phyloP scores from a whole-genome alignment of 2,888 invertebrate species.

The Andricus quercusramuli region DNA sequence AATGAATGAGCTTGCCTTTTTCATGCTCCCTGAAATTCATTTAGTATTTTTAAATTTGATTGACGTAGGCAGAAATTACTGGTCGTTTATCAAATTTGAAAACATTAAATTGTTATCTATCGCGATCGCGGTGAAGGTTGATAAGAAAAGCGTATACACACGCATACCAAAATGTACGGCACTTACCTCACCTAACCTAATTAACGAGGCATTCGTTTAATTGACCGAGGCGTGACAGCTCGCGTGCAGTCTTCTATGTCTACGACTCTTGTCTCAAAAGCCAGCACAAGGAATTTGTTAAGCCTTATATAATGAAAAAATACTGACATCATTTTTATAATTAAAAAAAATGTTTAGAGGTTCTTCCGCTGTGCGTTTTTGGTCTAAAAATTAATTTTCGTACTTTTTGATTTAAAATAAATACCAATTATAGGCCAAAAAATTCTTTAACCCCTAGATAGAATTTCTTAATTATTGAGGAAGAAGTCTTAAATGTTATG shows the following conservation, averaged over 20 bases:
- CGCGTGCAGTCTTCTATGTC: slow-evolving; percentile 40
- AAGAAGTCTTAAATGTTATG: too few species aligned
- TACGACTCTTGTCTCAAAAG: slow-evolving; percentile 19
- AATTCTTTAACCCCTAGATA: too few species aligned
- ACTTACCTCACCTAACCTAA: slow-evolving; percentile 44
- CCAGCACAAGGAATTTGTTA: neutral
- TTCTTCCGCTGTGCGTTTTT: too few species aligned
- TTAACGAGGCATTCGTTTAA: slow-evolving; percentile 48
- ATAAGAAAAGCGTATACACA: slow-evolving; percentile 9
- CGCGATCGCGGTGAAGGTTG: slow-evolving; percentile 33
- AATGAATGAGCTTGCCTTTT: neutral
- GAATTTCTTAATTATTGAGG: too few species aligned
- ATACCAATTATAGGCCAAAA: too few species aligned
- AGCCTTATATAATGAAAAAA: neutral
- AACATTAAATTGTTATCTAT: slow-evolving; percentile 27
- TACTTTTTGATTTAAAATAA: too few species aligned
- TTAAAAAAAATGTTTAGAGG: too few species aligned
- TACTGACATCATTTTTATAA: too few species aligned
- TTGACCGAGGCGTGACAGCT: slow-evolving; percentile 46
- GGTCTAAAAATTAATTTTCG: too few species aligned
- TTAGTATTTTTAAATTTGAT: neutral
- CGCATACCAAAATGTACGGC: slow-evolving; percentile 35
- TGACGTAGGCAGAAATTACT: slow-evolving; percentile 10
- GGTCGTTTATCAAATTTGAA: slow-evolving; percentile 24
- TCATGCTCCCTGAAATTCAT: neutral